Conservation (phyloP, 2,797 vertebrate genomes). For the Vultur gryphus region DNA sequence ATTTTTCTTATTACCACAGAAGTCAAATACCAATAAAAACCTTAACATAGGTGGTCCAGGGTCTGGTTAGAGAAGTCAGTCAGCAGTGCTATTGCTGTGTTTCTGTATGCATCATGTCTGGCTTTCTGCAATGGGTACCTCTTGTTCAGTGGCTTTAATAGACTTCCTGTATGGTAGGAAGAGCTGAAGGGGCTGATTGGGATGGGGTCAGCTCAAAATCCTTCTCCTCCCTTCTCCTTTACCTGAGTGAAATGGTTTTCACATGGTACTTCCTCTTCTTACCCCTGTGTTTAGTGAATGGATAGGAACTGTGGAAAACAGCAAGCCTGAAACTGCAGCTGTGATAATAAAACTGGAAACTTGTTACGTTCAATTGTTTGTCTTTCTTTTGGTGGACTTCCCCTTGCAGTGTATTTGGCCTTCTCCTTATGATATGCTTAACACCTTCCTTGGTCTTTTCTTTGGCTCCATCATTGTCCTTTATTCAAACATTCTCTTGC, state of each 20-base stretch:
- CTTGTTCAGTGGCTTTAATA: not conserved
- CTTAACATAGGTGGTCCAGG: not conserved
- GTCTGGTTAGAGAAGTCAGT: not conserved
- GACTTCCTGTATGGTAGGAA: not conserved
- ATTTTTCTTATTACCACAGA: not conserved
- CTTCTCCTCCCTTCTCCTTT: not conserved
- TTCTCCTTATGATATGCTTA: not conserved
- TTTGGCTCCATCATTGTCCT: not conserved
- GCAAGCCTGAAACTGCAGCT: constrained; percentile 6
- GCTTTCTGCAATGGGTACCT: not conserved
- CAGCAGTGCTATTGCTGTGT: not conserved
- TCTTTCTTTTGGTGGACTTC: not conserved
- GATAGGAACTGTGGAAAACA: not conserved
- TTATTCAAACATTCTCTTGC: not conserved
- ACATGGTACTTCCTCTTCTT: not conserved
- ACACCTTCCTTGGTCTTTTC: constrained; percentile 1
- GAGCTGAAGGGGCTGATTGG: not conserved
- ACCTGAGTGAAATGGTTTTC: not conserved
- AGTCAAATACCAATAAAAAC: not conserved
- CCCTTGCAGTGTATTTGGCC: not conserved
- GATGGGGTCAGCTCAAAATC: not conserved
- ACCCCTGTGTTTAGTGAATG: not conserved
- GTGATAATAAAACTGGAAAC: constrained; percentile 8
- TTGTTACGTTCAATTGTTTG: not conserved
- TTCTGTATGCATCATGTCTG: not conserved